Evolutionary conservation across 2,113 vertebrate genomes (phyloP).

Genomic region (Anolis carolinensis): DNA sequence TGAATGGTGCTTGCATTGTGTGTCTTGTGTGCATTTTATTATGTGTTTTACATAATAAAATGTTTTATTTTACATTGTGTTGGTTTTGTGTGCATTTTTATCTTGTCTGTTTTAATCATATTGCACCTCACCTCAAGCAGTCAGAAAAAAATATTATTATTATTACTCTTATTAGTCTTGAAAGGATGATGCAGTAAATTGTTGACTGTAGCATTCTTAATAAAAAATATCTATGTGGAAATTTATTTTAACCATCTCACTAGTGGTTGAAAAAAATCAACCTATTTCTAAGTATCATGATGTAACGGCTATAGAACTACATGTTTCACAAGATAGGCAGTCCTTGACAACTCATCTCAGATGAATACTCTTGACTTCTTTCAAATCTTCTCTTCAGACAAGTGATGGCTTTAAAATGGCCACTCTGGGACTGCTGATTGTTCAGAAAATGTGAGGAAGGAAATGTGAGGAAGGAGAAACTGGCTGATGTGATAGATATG

Average conservation of each 20-base stretch:
- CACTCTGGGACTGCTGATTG: not conserved
- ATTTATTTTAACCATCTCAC: not conserved
- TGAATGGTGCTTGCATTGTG: no score
- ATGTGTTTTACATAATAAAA: no score
- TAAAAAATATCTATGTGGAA: constrained; percentile 13
- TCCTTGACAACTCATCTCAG: not conserved
- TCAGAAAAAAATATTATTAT: no score
- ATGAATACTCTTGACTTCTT: not conserved
- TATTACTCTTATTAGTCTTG: not conserved
- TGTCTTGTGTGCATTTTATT: no score
- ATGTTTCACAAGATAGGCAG: not conserved
- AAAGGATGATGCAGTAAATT: not conserved
- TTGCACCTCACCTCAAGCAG: no score
- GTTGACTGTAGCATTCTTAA: constrained; percentile 16
- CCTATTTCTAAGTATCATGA: not conserved
- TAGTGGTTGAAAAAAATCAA: not conserved
- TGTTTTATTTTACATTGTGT: no score
- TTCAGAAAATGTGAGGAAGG: accelerated
- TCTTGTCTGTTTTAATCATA: no score
- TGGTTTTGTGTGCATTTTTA: no score
- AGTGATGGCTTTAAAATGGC: not conserved
- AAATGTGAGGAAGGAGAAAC: not conserved
- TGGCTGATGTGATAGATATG: not conserved
- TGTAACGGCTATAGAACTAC: not conserved
- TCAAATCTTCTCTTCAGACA: not conserved